Percentiles rank a stretch among this genome's conserved stretches.
Evolutionary conservation across 2,797 vertebrate species (phyloP).

Genomic region (Chaetodon trifasciatus): DNA sequence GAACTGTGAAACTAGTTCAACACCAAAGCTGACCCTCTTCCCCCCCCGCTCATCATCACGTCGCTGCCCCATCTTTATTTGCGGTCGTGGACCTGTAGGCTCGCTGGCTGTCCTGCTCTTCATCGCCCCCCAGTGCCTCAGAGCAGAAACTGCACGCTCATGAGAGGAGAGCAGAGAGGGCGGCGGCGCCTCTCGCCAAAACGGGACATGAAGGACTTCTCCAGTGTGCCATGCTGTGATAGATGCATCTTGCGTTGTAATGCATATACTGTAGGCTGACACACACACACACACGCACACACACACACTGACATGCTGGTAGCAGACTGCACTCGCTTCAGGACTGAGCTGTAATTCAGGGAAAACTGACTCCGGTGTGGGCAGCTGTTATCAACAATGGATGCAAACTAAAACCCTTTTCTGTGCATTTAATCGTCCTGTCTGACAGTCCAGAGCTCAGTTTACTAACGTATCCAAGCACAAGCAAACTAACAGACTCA

Average conservation of each 20-base stretch:
- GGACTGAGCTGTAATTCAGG: conserved; percentile 73
- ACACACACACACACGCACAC: conserved; percentile 19
- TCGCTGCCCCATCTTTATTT: conserved; percentile 16
- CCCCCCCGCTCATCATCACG: background rate
- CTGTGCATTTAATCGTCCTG: conserved; percentile 10
- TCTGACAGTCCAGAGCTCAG: conserved; percentile 30
- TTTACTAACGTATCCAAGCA: conserved; percentile 49
- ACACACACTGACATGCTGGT: conserved; percentile 26
- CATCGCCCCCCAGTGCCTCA: conserved; percentile 74
- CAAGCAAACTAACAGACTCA: conserved; percentile 20
- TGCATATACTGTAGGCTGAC: conserved; percentile 41
- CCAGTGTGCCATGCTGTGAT: conserved; percentile 63
- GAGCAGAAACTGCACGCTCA: conserved; percentile 58
- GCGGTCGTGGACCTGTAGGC: conserved; percentile 53
- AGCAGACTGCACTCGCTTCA: conserved; percentile 51
- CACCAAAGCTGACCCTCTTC: conserved; percentile 83
- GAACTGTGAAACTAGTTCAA: conserved; percentile 80
- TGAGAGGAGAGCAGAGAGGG: conserved; percentile 48
- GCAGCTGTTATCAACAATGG: conserved; percentile 54
- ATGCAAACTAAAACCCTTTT: conserved; percentile 53
- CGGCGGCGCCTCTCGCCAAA: conserved; percentile 61
- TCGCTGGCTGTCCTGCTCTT: conserved; percentile 43
- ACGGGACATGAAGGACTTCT: conserved; percentile 56
- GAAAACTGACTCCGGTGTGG: conserved; percentile 62
- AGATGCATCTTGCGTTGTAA: conserved; percentile 31